Evolutionary conservation across 92 coral and sea anemone species (phyloP), one percentile per base, ranked within the genome.

Genomic region (Bergia puertoricense): DNA sequence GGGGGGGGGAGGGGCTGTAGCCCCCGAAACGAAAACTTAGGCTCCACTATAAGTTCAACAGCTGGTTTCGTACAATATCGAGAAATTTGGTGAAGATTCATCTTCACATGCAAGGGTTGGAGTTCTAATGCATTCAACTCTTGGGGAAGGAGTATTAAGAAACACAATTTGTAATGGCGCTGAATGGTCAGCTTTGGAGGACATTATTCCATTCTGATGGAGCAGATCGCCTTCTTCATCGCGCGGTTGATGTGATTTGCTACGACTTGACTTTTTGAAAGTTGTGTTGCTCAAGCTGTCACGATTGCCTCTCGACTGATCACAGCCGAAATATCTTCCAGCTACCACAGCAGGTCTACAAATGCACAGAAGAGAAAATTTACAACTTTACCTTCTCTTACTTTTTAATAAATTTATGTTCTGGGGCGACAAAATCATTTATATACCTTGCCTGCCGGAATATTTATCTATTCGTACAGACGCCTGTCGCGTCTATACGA

Each of bases 241-340:
- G 30, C 2, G 69, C 3, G 30, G 20, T 0, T 22, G n/a, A 5
- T 62, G n/a, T 3, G 69, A 3, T 62, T 62, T 62, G 4, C 11
- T 23, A 18, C 69, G 69, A 62, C 69, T 82, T 22, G 90, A 81
- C 23, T 75, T 87, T 54, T 73, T 74, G 44, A 86, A 8, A 13
- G 90, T 90, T 0, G 86, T 42, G 30, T 59, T 66, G 41, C 90
- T 88, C 13, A 87, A 36, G 68, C 62, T 66, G 13, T 88, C 73
- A 56, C 88, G 59, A 8, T 82, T 89, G 18, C 90, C 84, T 10
- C 76, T 23, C 5, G 90, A 87, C 7, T 71, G 46, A 39, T 75
- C 90, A 22, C 93, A 90, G 38, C 93, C 90, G 23, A 90, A 66
- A 45, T 90, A 88, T n/a, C 75, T 89, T 20, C 88, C 88, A n/a